Base-by-base conservation (phyloP, 2,888 invertebrate genomes). In the Calameuta idolon region DNA sequence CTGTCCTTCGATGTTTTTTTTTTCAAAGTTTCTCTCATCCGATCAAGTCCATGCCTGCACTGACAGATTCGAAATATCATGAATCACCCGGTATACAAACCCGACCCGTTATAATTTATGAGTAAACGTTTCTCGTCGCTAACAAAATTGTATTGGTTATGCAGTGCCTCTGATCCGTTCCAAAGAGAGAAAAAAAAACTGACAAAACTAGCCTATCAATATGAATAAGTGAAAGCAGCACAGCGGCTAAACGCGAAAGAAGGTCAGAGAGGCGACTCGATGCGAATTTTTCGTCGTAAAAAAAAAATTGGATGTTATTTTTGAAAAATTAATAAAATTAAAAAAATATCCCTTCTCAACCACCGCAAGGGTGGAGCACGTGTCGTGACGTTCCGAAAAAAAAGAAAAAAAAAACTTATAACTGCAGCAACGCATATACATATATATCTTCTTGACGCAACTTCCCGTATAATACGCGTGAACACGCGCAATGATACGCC, bases 151-250 rank as follows among this genome's bases (percentile, higher is more conserved):
- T 55, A 55, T 55, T 55, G 2, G 55, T 23, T 55, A 9, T 55
- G 23, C 2, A 23, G 9, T 55, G 23, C 0, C 15, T 1, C 12
- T 12, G 12, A 3, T 0, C 0, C 15, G 0, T 12, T 1, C 4
- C 12, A 12, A 37, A 40, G 4, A 40, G n/a, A n/a, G n/a, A 40
- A 55, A 23, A 40, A 23, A 23, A 55, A 55, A 55, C 9, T 23
- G 55, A 55, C 15, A 55, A 55, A 55, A 55, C 55, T 55, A 23
- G 9, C 9, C 55, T 23, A 55, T 23, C 55, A 55, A 9, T 55
- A 55, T 55, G 55, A 55, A 55, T 55, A 55, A 55, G 55, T 55
- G 55, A 55, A 55, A 55, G 55, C 55, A 55, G 55, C 23, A 55
- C 55, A 23, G 9, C 55, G 55, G 23, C 55, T 23, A 55, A 2